A percentile compares a stretch with the other conserved stretches of the same genome.
Conservation (phyloP, 2,797 vertebrate species). For the Chrosomus eos region DNA sequence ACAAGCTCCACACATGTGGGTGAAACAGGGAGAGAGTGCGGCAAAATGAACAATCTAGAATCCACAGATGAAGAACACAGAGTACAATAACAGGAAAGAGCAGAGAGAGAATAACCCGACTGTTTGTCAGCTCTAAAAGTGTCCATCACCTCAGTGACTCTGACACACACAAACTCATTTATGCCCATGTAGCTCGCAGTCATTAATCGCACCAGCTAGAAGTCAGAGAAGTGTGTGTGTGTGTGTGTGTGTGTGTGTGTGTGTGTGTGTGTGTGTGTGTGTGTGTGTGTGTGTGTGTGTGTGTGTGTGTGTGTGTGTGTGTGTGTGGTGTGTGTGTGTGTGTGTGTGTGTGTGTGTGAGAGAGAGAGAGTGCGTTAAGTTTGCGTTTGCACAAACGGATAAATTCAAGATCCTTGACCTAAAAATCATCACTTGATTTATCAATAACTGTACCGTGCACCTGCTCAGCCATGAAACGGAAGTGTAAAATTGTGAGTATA, state of each 20-base stretch:
- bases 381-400: neutral
- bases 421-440: neutral
- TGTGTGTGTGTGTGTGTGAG: too few relatives aligned
- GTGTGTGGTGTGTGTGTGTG: too few relatives aligned
- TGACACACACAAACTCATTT: neutral
- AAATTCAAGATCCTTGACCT: neutral
- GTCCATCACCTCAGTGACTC: conserved; percentile 7
- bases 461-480: neutral
- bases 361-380: too few relatives aligned
- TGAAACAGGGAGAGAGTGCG: conserved; percentile 29
- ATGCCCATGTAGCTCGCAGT: neutral
- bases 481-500: neutral
- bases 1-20: conserved; percentile 54
- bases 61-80: conserved; percentile 30
- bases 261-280: too few relatives aligned
- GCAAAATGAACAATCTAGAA: conserved; percentile 21
- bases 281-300: too few relatives aligned
- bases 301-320: too few relatives aligned
- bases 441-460: too few relatives aligned
- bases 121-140: conserved; percentile 12
- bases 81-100: conserved; percentile 26
- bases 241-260: neutral
- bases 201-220: neutral
- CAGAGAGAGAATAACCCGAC: neutral
- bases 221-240: neutral